Conservation (phyloP, 2,888 invertebrate genomes). For the Pollenia labialis region DNA sequence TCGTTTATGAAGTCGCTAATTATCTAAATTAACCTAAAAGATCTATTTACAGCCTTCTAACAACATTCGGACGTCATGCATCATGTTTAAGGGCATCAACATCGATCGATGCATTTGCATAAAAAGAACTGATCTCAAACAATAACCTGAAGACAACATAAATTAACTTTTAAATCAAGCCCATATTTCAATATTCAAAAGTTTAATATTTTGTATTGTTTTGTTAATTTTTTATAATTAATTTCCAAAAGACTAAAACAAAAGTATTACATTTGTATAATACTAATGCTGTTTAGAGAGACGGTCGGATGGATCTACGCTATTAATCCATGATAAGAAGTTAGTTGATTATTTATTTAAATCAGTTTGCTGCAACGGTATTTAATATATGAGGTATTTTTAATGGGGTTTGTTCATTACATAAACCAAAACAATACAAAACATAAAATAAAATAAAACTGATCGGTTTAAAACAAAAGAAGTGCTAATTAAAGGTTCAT, state of each 20-base stretch:
- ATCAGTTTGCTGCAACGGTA: background rate
- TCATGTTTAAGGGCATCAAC: conserved; percentile 20
- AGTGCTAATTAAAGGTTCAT: background rate
- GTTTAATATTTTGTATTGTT: background rate
- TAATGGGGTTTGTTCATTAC: background rate
- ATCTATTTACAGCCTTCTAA: background rate
- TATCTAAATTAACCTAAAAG: background rate
- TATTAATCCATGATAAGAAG: background rate
- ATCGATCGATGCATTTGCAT: conserved; percentile 12
- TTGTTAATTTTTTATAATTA: background rate
- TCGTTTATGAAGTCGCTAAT: background rate
- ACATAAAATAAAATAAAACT: background rate
- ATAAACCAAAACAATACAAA: background rate
- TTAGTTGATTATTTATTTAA: background rate
- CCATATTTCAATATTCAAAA: conserved; percentile 1
- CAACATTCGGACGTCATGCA: background rate
- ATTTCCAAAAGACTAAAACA: too few relatives aligned
- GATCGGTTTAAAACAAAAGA: conserved; percentile 7
- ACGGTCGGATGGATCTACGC: background rate
- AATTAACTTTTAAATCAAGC: conserved; percentile 7
- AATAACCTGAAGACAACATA: conserved; percentile 1
- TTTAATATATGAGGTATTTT: conserved; percentile 17
- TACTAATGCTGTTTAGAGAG: too few relatives aligned
- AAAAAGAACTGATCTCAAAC: background rate
- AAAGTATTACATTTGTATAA: too few relatives aligned